A percentile compares a stretch with the other conserved stretches of the same genome.
Conservation (phyloP, 2,113 vertebrate genomes). For the Plectropomus leopardus region DNA sequence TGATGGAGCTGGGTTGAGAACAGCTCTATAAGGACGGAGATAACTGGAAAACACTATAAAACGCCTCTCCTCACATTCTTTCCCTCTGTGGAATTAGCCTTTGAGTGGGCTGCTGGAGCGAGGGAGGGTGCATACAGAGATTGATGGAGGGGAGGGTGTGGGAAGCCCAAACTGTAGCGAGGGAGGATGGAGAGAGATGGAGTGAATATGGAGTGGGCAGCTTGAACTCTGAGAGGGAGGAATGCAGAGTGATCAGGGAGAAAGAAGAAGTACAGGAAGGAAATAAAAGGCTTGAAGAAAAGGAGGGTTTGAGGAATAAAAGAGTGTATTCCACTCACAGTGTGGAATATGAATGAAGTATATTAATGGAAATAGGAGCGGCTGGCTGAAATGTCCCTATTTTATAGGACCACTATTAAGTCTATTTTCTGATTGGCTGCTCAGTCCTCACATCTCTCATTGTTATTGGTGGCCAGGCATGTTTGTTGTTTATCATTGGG, state of each 20-base stretch:
- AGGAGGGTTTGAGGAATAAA: conserved; percentile 27
- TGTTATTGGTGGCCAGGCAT: conserved; percentile 78
- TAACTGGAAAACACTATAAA: conserved; percentile 81
- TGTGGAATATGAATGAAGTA: conserved; percentile 59
- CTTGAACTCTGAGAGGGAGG: conserved; percentile 58
- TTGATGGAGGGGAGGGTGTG: conserved; percentile 69
- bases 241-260: conserved; percentile 50
- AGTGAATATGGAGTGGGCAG: conserved; percentile 69
- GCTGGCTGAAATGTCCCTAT: conserved; percentile 56
- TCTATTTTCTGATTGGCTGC: conserved; percentile 68
- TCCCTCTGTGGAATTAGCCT: conserved; percentile 76
- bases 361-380: conserved; percentile 38
- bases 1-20: conserved; percentile 73
- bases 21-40: conserved; percentile 74
- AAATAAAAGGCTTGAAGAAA: conserved; percentile 49
- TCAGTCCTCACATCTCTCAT: conserved; percentile 68
- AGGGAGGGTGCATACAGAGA: conserved; percentile 62
- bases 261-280: conserved; percentile 54
- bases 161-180: conserved; percentile 66
- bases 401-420: conserved; percentile 63
- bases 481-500: conserved; percentile 80
- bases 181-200: conserved; percentile 61
- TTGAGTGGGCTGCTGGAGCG: conserved; percentile 73
- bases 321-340: conserved; percentile 5
- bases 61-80: conserved; percentile 73